Base-by-base conservation (phyloP, 2,888 invertebrate genomes). In the Eurois occulta region DNA sequence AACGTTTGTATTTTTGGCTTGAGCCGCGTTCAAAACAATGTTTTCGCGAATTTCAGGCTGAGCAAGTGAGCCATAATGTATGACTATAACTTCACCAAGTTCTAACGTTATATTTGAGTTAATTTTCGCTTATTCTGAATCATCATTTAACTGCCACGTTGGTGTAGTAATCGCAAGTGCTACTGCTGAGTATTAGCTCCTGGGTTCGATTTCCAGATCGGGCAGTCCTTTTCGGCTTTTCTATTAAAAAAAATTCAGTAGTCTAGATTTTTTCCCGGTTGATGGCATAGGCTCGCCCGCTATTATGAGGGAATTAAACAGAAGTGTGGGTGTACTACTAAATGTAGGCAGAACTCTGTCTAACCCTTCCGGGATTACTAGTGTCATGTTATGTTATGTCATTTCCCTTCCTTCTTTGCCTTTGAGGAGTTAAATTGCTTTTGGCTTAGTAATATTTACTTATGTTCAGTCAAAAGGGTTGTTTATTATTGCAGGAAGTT, bases 1-100 rank as follows among this genome's bases (percentile, higher is more conserved):
- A 73, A 72, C 77, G 83, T 87, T 87, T 78, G 79, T 88, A 87
- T 85, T 87, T 83, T 87, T 82, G 78, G 80, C 78, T 75, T 75
- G 72, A 83, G 38, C 75, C 85, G 48, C 77, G 75, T 58, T 72
- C 78, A 80, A 88, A 88, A 86, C 88, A 87, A 73, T 87, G 86
- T 88, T 88, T 80, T 80, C 70, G 60, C 64, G 65, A 78, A 85
- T 80, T 78, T 87, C 28, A 28, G 58, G 28, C 72, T 48, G 48
- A 72, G 55, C 38, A 75, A 87, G 69, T 79, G 68, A 73, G 72
- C 72, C 66, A 32, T 74, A 66, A 85, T 82, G 52, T 82, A 72
- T 80, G 83, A 73, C 74, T 82, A 77, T n/a, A 81, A 70, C 77
- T 81, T 75, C 21, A 69, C 66, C 5, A 24, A 67, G 24, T 81